Evolutionary conservation across 2,888 invertebrate species (phyloP).

Genomic region (Stenolophus ochropezus): DNA sequence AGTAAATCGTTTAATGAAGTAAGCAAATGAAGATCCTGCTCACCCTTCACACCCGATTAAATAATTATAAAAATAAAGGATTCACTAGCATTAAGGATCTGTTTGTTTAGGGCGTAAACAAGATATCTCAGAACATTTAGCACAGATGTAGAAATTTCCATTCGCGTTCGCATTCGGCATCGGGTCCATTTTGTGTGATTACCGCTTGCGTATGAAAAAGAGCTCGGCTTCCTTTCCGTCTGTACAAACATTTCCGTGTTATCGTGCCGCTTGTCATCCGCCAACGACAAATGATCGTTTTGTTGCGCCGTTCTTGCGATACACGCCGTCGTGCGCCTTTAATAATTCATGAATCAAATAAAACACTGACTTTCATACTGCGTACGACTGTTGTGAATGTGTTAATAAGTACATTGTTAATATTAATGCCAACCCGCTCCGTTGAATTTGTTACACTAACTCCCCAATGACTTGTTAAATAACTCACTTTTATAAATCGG

Average conservation of each 20-base stretch:
- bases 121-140: conserved; percentile 23
- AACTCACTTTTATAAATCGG: not conserved
- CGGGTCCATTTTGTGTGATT: not conserved
- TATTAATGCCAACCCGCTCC: not conserved
- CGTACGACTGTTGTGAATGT: conserved; percentile 33
- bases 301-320: conserved; percentile 39
- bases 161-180: no score
- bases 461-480: not conserved
- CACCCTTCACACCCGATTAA: conserved; percentile 19
- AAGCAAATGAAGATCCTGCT: not conserved
- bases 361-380: conserved; percentile 31
- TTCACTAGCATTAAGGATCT: conserved; percentile 15
- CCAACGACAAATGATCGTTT: conserved; percentile 47
- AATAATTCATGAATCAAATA: conserved; percentile 42
- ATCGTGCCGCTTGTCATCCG: conserved; percentile 43
- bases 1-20: not conserved
- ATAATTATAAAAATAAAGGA: conserved; percentile 29
- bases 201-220: not conserved
- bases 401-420: conserved; percentile 3
- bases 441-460: not conserved
- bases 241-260: conserved; percentile 27
- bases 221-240: not conserved
- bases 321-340: not conserved
- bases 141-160: conserved; percentile 1
- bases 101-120: conserved; percentile 21